phyloP scores from a whole-genome alignment of 2,888 invertebrate species.

The Oegoconia quadripuncta region DNA sequence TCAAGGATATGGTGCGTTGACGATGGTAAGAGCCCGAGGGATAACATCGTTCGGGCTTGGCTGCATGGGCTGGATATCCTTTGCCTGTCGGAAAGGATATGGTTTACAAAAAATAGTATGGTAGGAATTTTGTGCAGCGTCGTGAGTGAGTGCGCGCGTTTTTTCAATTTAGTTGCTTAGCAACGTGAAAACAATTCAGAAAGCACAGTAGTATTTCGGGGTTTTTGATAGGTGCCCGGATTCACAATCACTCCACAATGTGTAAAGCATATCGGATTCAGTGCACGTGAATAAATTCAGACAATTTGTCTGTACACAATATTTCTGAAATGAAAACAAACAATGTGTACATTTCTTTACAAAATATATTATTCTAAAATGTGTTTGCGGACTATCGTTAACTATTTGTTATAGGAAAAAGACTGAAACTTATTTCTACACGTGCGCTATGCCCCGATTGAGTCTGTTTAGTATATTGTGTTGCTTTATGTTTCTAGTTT shows the following conservation, averaged over 20 bases:
- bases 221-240: conserved; percentile 32
- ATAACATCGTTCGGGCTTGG: no score
- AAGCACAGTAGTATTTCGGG: conserved; percentile 42
- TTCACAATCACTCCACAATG: conserved; percentile 20
- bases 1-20: no score
- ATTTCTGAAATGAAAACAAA: no score
- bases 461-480: conserved; percentile 25
- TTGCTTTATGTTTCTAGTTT: conserved; percentile 29
- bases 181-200: conserved; percentile 53
- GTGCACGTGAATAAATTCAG: conserved; percentile 6
- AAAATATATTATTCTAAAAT: conserved; percentile 3
- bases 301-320: not conserved
- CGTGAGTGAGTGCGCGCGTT: conserved; percentile 62
- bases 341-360: no score
- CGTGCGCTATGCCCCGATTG: not conserved
- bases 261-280: conserved; percentile 3
- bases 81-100: no score
- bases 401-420: no score
- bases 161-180: conserved; percentile 69
- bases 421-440: no score
- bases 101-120: no score
- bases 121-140: no score
- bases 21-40: no score
- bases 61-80: no score
- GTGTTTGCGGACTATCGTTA: conserved; percentile 6